Conservation (phyloP, 1,140 invertebrate species). For the Drosophila aff. region DNA sequence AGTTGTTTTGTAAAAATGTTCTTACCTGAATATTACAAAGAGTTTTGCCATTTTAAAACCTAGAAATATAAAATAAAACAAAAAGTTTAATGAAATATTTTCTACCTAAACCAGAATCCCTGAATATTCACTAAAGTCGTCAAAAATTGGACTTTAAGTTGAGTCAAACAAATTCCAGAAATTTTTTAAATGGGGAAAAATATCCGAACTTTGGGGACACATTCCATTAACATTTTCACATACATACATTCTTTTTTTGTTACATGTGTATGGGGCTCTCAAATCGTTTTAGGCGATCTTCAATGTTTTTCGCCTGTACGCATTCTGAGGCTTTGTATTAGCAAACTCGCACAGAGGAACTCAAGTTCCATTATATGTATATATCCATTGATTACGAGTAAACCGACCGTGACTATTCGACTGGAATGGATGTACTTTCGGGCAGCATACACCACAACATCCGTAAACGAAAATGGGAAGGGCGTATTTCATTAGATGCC, state of each 20-base stretch:
- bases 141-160: not conserved
- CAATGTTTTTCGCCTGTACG: slow-evolving; percentile 44
- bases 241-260: slow-evolving; percentile 1
- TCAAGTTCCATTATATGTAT: slow-evolving; percentile 42
- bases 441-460: slow-evolving; percentile 49
- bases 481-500: slow-evolving; percentile 50
- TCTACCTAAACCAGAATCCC: not conserved
- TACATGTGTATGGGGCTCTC: slow-evolving; percentile 24
- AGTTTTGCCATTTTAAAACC: slow-evolving; percentile 20
- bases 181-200: not conserved
- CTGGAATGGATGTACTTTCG: slow-evolving; percentile 48
- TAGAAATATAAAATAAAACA: slow-evolving; percentile 7
- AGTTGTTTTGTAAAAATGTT: not conserved
- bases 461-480: slow-evolving; percentile 49
- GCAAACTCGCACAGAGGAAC: slow-evolving; percentile 41
- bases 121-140: not conserved
- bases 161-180: not conserved
- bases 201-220: slow-evolving; percentile 10
- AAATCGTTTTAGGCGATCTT: slow-evolving; percentile 41
- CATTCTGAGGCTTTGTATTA: slow-evolving; percentile 42
- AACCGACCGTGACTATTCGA: slow-evolving; percentile 50
- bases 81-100: not conserved
- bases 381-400: slow-evolving; percentile 47
- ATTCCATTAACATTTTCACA: slow-evolving; percentile 3
- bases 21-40: slow-evolving; percentile 41